Conservation (phyloP, 2,797 vertebrate species). For the Danionella dracula region DNA sequence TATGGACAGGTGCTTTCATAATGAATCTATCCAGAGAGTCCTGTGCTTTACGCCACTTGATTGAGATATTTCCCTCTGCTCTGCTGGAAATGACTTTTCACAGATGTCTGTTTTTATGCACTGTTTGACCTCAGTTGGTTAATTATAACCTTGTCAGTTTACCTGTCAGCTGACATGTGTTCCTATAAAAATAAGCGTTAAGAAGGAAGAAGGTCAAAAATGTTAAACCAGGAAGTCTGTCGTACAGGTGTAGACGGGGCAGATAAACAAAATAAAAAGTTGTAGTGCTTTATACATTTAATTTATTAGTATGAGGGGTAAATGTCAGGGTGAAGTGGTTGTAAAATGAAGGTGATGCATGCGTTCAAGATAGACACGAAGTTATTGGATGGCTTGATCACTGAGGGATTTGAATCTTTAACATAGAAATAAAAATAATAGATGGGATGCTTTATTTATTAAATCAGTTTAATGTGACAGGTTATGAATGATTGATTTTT, state of each 20-base stretch:
- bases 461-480: too few species aligned
- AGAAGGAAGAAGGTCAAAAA: conserved; percentile 11
- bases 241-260: too few species aligned
- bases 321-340: not conserved
- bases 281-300: not conserved
- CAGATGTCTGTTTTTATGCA: not conserved
- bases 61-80: conserved; percentile 1
- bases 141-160: conserved; percentile 14
- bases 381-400: not conserved
- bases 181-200: conserved; percentile 9
- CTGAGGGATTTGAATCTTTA: not conserved
- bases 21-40: conserved; percentile 3
- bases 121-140: conserved; percentile 3
- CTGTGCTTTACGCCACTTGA: conserved; percentile 22
- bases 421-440: not conserved
- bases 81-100: conserved; percentile 8
- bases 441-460: too few species aligned
- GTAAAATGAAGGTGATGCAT: not conserved
- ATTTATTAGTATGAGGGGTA: not conserved
- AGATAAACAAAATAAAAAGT: not conserved
- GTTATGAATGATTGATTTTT: too few species aligned
- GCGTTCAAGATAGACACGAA: not conserved
- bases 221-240: not conserved
- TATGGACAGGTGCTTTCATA: conserved; percentile 2
- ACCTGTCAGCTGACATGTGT: not conserved